Evolutionary conservation across 2,888 invertebrate species (phyloP), one percentile per base, ranked within the genome.

Genomic region (Cheilosia impressa): DNA sequence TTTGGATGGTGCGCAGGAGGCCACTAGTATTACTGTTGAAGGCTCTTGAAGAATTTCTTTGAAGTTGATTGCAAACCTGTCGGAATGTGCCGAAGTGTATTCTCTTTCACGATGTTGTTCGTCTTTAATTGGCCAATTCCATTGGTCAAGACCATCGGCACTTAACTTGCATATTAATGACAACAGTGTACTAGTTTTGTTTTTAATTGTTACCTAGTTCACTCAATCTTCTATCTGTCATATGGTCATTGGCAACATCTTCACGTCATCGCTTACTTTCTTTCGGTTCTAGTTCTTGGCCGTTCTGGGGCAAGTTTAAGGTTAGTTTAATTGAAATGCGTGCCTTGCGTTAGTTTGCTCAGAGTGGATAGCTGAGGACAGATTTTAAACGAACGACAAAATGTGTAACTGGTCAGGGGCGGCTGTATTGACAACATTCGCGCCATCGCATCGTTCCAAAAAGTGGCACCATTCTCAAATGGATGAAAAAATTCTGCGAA

Each of bases 121-220:
- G 24, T 45, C n/a, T 7, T 45, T 45, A 27, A 31, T 47, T 38
- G 19, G 22, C 38, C 15, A 34, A 17, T 22, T 38, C 17, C 38
- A 5, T 65, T 34, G 10, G 38, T 38, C 38, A 38, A 38, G 38
- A 38, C 38, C 38, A 13, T 38, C 38, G 38, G 13, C 13, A 38
- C 38, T 38, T 38, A 38, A 13, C 17, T 4, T 60, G 76, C 52
- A 76, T 68, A 53, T 60, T 68, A 76, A 76, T 68, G 66, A 43
- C 2, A 17, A 6, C 43, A 27, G n/a, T 62, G n/a, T 17, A 47
- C 53, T 63, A 63, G 53, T 69, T 77, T 69, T 69, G 62, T 47
- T 69, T 63, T 63, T 65, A 71, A 78, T 71, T 69, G 78, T 58
- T 45, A 78, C 71, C 78, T 78, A 63, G 78, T 78, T 78, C 71